Percentiles rank a stretch among this genome's conserved stretches.
phyloP scores from a whole-genome alignment of 2,113 vertebrate species.

The Miniopterus natalensis region DNA sequence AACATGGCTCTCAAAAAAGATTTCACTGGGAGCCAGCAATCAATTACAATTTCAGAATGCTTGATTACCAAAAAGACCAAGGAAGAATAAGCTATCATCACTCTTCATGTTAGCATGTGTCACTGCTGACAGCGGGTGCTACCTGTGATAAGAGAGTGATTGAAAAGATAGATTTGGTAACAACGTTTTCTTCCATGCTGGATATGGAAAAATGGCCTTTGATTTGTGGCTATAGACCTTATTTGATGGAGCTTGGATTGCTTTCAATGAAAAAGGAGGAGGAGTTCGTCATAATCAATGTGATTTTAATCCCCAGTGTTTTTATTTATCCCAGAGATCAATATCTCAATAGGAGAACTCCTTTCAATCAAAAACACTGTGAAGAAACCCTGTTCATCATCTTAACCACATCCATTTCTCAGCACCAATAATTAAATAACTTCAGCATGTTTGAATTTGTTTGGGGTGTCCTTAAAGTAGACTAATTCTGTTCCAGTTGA shows the following conservation, averaged over 20 bases:
- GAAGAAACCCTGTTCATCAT: constrained; percentile 72
- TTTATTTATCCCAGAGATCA: constrained; percentile 77
- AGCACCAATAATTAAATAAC: constrained; percentile 78
- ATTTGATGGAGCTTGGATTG: constrained; percentile 66
- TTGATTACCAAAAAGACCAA: constrained; percentile 66
- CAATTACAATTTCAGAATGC: constrained; percentile 71
- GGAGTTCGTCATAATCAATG: constrained; percentile 75
- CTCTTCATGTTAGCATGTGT: constrained; percentile 63
- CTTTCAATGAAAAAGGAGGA: constrained; percentile 68
- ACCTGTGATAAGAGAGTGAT: constrained; percentile 41
- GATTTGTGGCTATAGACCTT: constrained; percentile 68
- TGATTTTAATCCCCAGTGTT: constrained; percentile 73
- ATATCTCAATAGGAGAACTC: constrained; percentile 59
- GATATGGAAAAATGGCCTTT: constrained; percentile 74
- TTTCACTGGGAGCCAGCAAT: constrained; percentile 43
- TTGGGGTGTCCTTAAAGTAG: constrained; percentile 80
- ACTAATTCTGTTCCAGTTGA: constrained; percentile 81
- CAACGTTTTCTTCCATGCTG: constrained; percentile 65
- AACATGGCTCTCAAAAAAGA: neutral
- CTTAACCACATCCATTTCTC: constrained; percentile 74
- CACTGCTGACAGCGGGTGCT: constrained; percentile 36
- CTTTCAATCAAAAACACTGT: constrained; percentile 68
- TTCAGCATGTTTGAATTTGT: constrained; percentile 79
- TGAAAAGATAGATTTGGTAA: constrained; percentile 74
- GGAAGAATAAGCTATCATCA: constrained; percentile 69